Evolutionary conservation across 2,888 invertebrate species (phyloP).

Genomic region (Endotricha flammealis): DNA sequence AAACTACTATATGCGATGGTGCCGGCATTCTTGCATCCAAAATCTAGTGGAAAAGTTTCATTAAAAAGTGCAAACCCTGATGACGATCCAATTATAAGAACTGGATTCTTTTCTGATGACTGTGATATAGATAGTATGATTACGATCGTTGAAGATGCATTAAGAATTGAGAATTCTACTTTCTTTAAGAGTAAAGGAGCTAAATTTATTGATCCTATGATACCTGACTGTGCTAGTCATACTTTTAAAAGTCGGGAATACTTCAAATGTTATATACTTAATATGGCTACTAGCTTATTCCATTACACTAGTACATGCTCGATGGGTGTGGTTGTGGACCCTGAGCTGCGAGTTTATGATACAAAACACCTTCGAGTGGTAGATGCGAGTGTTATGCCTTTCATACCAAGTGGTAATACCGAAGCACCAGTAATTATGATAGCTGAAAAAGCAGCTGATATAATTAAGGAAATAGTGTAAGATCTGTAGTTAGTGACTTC

Average conservation of each 20-base stretch:
- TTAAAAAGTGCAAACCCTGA: conserved; percentile 71
- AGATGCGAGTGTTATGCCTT: conserved; percentile 59
- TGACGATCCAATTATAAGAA: conserved; percentile 74
- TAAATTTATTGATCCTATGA: conserved; percentile 27
- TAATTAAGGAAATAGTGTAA: conserved; percentile 31
- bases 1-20: conserved; percentile 10
- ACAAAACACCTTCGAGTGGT: conserved; percentile 28
- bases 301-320: conserved; percentile 84
- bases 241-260: conserved; percentile 45
- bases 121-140: conserved; percentile 63
- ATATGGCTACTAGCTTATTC: conserved; percentile 79
- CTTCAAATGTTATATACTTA: conserved; percentile 29
- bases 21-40: conserved; percentile 45
- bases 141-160: conserved; percentile 40
- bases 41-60: conserved; percentile 70
- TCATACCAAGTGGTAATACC: conserved; percentile 72
- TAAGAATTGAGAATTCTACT: conserved; percentile 46
- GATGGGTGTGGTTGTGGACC: conserved; percentile 86
- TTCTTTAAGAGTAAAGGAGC: conserved; percentile 47
- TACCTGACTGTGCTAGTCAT: conserved; percentile 16
- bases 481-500: too few relatives aligned
- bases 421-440: conserved; percentile 58
- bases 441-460: conserved; percentile 33
- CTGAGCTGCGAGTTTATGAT: conserved; percentile 51
- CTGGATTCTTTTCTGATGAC: conserved; percentile 75